phyloP scores from a whole-genome alignment of 2,888 invertebrate species.

The Plagodis pulveraria region DNA sequence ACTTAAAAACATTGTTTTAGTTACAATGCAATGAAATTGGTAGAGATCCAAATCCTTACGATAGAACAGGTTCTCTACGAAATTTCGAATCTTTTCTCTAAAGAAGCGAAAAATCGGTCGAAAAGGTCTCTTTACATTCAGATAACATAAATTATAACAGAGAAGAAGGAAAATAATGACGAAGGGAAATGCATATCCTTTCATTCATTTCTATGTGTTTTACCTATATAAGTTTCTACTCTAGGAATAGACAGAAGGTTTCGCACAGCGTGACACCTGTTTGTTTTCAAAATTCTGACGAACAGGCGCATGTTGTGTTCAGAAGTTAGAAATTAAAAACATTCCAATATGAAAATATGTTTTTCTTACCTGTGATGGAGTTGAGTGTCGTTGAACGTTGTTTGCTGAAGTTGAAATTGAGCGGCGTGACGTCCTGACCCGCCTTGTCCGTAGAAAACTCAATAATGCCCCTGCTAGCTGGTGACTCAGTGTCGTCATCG shows the following conservation, averaged over 20 bases:
- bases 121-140: not conserved
- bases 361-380: slow-evolving; percentile 88
- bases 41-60: no score
- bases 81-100: no score
- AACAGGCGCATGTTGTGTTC: slow-evolving; percentile 45
- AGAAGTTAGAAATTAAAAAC: slow-evolving; percentile 44
- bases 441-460: slow-evolving; percentile 95
- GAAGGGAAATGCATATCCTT: slow-evolving; percentile 65
- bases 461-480: slow-evolving; percentile 88
- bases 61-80: no score
- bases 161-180: slow-evolving; percentile 47
- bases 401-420: slow-evolving; percentile 91
- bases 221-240: slow-evolving; percentile 55
- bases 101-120: no score
- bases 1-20: no score
- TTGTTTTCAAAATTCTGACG: slow-evolving; percentile 30
- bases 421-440: slow-evolving; percentile 94
- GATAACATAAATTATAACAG: slow-evolving; percentile 21
- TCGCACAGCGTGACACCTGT: slow-evolving; percentile 52
- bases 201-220: slow-evolving; percentile 65
- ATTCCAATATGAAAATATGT: slow-evolving; percentile 39
- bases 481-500: slow-evolving; percentile 80
- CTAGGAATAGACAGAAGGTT: slow-evolving; percentile 53
- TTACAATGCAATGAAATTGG: no score
- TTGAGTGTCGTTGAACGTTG: slow-evolving; percentile 89